Evolutionary conservation across 2,113 vertebrate genomes (phyloP).

Genomic region (Brienomyrus brachyistius): DNA sequence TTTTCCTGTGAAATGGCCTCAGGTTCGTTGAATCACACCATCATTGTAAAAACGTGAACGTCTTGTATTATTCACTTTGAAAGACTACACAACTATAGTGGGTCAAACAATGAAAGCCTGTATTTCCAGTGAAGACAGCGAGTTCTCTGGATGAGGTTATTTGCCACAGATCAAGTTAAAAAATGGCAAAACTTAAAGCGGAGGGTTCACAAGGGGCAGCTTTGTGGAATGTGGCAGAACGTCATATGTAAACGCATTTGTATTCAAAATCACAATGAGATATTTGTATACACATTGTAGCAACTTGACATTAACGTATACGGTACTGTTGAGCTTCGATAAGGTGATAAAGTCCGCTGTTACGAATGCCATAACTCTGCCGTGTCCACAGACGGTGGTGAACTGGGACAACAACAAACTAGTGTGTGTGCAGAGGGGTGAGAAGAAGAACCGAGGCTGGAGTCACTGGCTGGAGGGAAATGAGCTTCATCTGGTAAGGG

Average conservation of each 20-base stretch:
- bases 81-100: background rate
- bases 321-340: background rate
- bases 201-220: background rate
- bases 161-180: background rate
- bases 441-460: constrained; percentile 68
- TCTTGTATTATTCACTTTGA: background rate
- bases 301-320: background rate
- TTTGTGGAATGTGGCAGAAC: background rate
- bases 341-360: background rate
- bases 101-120: background rate
- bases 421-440: constrained; percentile 61
- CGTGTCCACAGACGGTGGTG: constrained; percentile 49
- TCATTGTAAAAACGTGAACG: background rate
- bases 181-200: background rate
- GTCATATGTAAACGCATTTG: background rate
- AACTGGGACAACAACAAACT: constrained; percentile 61
- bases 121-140: background rate
- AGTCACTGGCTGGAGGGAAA: constrained; percentile 67
- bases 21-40: background rate
- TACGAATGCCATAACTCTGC: background rate
- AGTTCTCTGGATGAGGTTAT: background rate
- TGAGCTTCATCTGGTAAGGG: constrained; percentile 60
- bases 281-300: background rate
- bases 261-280: background rate
- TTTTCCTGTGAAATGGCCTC: background rate